Evolutionary conservation across 2,797 vertebrate genomes (phyloP), one percentile per base, ranked within the genome.

Genomic region (Tokudaia muenninki): DNA sequence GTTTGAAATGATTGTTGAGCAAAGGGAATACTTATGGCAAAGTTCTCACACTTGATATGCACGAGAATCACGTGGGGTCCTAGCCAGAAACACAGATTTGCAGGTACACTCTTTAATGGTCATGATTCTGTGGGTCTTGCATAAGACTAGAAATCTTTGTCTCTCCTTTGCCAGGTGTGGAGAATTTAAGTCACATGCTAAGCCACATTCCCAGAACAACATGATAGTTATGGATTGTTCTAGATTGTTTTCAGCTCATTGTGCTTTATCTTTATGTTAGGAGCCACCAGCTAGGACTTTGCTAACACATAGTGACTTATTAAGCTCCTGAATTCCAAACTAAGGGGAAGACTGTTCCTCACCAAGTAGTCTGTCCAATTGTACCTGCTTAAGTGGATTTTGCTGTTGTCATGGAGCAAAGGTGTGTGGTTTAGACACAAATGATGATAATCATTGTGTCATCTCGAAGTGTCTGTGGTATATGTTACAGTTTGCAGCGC

Each of bases 1-100:
- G 24, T 91, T 95, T 95, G 70, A 96, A 95, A 92, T 97, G 81
- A 34, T 92, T 84, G 84, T 78, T 81, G 77, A 87, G 65, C 63
- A 93, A 70, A 90, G 47, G 70, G 90, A 89, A 67, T 91, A 83
- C 77, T 91, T 67, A 31, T 91, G 86, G 78, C 89, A 77, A 8
- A 59, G 34, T 87, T 83, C 57, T 92, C 44, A 89, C 81, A 55
- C 87, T 91, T 88, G 90, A 67, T 70, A 70, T 91, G 4, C 8
- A 2, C 74, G 61, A 78, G 88, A 90, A 57, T 94, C 67, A 80
- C 55, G 52, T 78, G 67, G 16, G 89, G 3, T 94, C 50, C 61
- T 86, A 77, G 67, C 93, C 52, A 7, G 55, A 94, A 90, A 50
- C 77, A 9, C 24, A 31, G 74, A 63, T 92, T 90, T 22, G 90